Evolutionary conservation across 2,113 vertebrate genomes (phyloP).

Genomic region (Lanius collurio): DNA sequence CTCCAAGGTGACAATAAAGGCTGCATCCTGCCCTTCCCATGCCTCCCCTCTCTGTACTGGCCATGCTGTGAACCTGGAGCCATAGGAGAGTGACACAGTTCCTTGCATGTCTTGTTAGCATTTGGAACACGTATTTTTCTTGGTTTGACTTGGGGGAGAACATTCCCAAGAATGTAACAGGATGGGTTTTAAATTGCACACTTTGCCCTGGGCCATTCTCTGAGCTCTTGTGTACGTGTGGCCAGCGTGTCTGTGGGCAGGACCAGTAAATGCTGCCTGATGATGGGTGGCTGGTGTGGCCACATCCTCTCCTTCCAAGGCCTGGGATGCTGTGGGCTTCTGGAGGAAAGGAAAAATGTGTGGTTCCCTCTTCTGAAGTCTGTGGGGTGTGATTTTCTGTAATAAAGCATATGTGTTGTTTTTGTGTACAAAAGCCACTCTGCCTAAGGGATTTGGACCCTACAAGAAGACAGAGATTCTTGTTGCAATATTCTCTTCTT

Average conservation of each 20-base stretch:
- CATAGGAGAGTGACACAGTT: not conserved
- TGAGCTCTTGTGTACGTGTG: accelerated
- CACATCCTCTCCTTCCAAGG: constrained; percentile 33
- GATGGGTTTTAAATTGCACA: constrained; percentile 31
- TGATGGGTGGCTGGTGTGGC: not conserved
- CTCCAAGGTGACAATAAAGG: not conserved
- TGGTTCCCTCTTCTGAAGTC: not conserved
- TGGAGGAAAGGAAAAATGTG: not conserved
- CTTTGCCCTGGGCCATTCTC: not conserved
- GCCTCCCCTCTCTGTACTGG: not conserved
- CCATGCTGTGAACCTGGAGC: not conserved
- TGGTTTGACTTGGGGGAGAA: not conserved
- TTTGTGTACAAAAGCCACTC: not conserved
- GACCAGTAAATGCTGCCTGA: not conserved
- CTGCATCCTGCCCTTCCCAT: not conserved
- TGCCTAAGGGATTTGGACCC: not conserved
- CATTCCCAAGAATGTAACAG: constrained; percentile 3
- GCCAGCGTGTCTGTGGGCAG: not conserved
- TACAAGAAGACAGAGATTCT: not conserved
- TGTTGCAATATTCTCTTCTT: not conserved
- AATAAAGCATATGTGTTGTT: not conserved
- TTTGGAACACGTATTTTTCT: not conserved
- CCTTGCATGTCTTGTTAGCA: not conserved
- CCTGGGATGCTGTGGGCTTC: not conserved
- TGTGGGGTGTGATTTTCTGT: not conserved